Percentiles rank a stretch among this genome's conserved stretches.
Conservation (phyloP, 2,113 vertebrate species). For the Ochotona princeps region DNA sequence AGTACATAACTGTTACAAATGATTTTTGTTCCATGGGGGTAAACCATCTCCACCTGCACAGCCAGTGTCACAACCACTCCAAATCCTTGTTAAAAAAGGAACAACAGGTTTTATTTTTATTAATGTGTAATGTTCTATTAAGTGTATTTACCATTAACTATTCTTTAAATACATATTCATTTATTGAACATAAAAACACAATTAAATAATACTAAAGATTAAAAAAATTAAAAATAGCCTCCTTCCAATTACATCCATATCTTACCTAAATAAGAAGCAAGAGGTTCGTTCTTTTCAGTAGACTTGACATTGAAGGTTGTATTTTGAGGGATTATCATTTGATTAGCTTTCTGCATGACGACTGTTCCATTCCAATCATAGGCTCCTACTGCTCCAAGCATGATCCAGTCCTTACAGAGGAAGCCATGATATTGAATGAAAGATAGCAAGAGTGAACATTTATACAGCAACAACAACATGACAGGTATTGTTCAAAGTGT, state of each 20-base stretch:
- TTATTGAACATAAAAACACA: neutral
- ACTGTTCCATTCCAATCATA: conserved; percentile 99
- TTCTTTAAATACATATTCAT: no score
- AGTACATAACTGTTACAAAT: no score
- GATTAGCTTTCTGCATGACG: conserved; percentile 88
- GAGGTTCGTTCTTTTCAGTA: conserved; percentile 89
- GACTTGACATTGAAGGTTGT: conserved; percentile 87
- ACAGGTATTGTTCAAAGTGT: neutral
- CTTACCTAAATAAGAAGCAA: conserved; percentile 95
- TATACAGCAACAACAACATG: neutral
- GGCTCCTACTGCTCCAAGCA: conserved; percentile 97
- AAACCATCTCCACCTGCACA: neutral
- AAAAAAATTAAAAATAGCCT: neutral
- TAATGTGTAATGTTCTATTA: neutral
- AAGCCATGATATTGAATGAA: neutral
- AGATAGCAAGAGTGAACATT: neutral
- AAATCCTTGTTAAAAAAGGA: neutral
- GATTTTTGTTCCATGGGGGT: no score
- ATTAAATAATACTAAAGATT: neutral
- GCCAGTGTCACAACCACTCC: neutral
- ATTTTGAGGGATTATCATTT: conserved; percentile 85
- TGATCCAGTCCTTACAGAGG: conserved; percentile 89
- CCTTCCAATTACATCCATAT: neutral
- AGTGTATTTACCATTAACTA: neutral
- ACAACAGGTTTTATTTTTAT: neutral